Conservation (phyloP, 2,888 invertebrate species). For the Drosophila subquinaria region DNA sequence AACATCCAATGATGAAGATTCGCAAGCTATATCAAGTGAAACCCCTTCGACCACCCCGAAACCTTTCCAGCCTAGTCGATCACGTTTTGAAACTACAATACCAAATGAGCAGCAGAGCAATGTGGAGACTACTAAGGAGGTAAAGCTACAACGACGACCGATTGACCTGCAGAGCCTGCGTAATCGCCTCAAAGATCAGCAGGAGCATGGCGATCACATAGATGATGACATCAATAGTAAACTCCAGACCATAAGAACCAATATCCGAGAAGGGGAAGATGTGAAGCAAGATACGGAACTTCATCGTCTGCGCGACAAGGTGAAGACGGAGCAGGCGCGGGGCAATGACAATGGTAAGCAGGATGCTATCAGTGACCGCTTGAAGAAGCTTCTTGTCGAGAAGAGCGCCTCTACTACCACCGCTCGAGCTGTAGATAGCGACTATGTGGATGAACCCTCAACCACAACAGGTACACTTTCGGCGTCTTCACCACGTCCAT, state of each 20-base stretch:
- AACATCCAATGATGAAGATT: background rate
- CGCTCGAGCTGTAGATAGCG: slow-evolving; percentile 1
- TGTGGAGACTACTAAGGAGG: background rate
- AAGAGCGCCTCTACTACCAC: slow-evolving; percentile 21
- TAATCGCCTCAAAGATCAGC: slow-evolving; percentile 64
- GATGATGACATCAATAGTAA: slow-evolving; percentile 56
- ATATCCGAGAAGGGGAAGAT: slow-evolving; percentile 10
- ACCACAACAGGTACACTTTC: slow-evolving; percentile 1
- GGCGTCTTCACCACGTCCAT: slow-evolving; percentile 48
- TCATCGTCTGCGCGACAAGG: slow-evolving; percentile 67
- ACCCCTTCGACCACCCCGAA: slow-evolving; percentile 47
- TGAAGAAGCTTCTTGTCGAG: slow-evolving; percentile 71
- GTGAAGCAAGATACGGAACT: slow-evolving; percentile 53
- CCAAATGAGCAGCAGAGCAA: slow-evolving; percentile 5
- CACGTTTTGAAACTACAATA: slow-evolving; percentile 32
- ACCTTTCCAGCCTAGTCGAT: slow-evolving; percentile 51
- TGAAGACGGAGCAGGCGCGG: slow-evolving; percentile 64
- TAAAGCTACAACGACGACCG: slow-evolving; percentile 3
- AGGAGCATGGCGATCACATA: slow-evolving; percentile 45
- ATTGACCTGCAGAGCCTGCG: slow-evolving; percentile 64
- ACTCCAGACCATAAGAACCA: slow-evolving; percentile 21
- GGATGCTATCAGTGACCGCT: slow-evolving; percentile 66
- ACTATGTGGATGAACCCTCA: slow-evolving; percentile 7
- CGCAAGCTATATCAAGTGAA: background rate
- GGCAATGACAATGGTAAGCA: slow-evolving; percentile 59